A percentile compares a stretch with the other conserved stretches of the same genome.
Evolutionary conservation across 2,113 vertebrate species (phyloP).

Genomic region (Dipodomys merriami): DNA sequence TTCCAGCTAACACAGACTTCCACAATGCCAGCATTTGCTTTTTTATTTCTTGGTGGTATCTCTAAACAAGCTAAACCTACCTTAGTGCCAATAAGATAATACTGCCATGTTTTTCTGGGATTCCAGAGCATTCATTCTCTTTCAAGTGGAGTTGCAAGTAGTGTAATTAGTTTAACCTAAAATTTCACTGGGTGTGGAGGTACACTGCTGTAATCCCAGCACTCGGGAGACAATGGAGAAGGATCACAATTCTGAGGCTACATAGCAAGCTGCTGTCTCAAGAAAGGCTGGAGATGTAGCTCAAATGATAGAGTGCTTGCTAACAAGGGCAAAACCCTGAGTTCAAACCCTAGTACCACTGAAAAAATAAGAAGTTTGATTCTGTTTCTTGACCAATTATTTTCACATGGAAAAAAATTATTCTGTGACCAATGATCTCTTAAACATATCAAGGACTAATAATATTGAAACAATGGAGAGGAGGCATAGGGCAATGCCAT

Average conservation of each 20-base stretch:
- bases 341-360: too few species aligned
- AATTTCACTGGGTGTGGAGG: too few species aligned
- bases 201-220: too few species aligned
- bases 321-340: too few species aligned
- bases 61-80: slow-evolving; percentile 40
- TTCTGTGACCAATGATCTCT: neutral
- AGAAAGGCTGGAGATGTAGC: too few species aligned
- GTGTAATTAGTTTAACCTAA: neutral
- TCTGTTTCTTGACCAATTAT: neutral
- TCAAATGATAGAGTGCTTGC: too few species aligned
- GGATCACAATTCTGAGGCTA: too few species aligned
- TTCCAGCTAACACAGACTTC: slow-evolving; percentile 49
- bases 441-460: neutral
- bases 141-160: slow-evolving; percentile 35
- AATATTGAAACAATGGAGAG: neutral
- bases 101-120: neutral
- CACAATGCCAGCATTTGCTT: slow-evolving; percentile 56
- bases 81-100: slow-evolving; percentile 5
- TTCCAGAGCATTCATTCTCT: slow-evolving; percentile 16
- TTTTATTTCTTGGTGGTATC: slow-evolving; percentile 8
- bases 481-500: neutral
- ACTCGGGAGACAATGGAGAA: too few species aligned
- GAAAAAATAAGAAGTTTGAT: neutral
- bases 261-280: too few species aligned
- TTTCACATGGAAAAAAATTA: slow-evolving; percentile 6